These are phyloP conservation scores for Drosophila pandora DNA, from an alignment of 1,140 invertebrate species.

Conservation along the genomic window DNA sequence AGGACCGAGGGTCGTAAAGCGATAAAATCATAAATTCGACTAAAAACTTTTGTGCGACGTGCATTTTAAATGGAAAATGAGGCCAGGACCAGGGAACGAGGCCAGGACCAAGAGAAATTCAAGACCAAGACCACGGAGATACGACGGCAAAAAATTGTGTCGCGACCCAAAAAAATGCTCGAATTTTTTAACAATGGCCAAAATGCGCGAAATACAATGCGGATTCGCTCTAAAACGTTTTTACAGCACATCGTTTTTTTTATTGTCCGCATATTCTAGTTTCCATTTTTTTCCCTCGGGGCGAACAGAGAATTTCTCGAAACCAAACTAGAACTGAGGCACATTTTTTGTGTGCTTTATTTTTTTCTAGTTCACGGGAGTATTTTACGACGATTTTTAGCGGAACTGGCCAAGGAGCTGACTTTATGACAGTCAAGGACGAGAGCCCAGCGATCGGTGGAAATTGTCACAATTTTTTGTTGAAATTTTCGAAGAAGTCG, in stretches of 20 bases:
- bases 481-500: conserved; percentile 47
- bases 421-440: conserved; percentile 74
- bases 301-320: conserved; percentile 66
- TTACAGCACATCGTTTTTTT: conserved; percentile 60
- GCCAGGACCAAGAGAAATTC: conserved; percentile 18
- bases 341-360: conserved; percentile 72
- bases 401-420: conserved; percentile 40
- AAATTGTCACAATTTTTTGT: conserved; percentile 66
- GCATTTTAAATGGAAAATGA: conserved; percentile 76
- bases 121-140: conserved; percentile 6
- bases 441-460: conserved; percentile 24
- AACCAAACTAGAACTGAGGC: conserved; percentile 79
- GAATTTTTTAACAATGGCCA: conserved; percentile 76
- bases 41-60: conserved; percentile 64
- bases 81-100: conserved; percentile 49
- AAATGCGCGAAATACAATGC: conserved; percentile 64
- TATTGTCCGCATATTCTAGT: conserved; percentile 68
- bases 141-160: conserved; percentile 65
- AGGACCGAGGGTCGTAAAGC: conserved; percentile 63
- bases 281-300: conserved; percentile 65
- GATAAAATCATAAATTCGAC: conserved; percentile 76
- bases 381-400: conserved; percentile 64
- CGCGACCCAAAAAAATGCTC: conserved; percentile 75
- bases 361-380: conserved; percentile 58
- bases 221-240: conserved; percentile 72